Evolutionary conservation across 2,113 vertebrate genomes (phyloP), one percentile per base, ranked within the genome.

Genomic region (Mugil cephalus): DNA sequence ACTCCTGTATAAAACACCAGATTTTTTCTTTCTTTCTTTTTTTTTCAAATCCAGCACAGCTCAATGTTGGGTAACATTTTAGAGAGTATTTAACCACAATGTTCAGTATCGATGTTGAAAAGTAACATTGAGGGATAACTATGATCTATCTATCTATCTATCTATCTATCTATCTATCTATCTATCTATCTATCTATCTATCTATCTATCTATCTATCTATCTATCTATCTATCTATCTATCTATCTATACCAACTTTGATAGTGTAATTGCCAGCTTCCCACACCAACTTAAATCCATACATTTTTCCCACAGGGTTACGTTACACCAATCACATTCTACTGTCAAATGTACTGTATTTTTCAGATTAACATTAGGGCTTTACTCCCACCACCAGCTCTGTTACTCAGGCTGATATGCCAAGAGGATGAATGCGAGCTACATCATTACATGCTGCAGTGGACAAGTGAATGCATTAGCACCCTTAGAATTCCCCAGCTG

Each of bases 381-480:
- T 71, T 74, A 62, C 67, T 71, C 74, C 71, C 65, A 67, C 60
- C 30, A 68, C 18, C 63, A 75, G 48, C 72, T 69, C 69, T 74
- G 66, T 88, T 77, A 50, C 53, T 74, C 45, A 60, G 45, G 54
- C 55, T 42, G 60, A 72, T 36, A 36, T 58, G 67, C 54, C 69
- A 75, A 39, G 69, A 53, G 63, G 63, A 51, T 69, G 70, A 82
- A 66, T 74, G 43, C 72, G 75, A 80, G 79, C 73, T 80, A 46
- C 66, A 81, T 84, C 77, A 82, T 80, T 85, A 79, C 75, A 87
- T 73, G 78, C 75, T 80, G 78, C 80, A 84, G 77, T 87, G 74
- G 71, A 84, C 78, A 80, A 81, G 61, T 67, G 77, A 80, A 87
- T 86, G 74, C 42, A 81, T 87, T 86, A 83, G 60, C 70, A 72